Conservation (phyloP, 2,113 vertebrate genomes). For the Rutilus rutilus region DNA sequence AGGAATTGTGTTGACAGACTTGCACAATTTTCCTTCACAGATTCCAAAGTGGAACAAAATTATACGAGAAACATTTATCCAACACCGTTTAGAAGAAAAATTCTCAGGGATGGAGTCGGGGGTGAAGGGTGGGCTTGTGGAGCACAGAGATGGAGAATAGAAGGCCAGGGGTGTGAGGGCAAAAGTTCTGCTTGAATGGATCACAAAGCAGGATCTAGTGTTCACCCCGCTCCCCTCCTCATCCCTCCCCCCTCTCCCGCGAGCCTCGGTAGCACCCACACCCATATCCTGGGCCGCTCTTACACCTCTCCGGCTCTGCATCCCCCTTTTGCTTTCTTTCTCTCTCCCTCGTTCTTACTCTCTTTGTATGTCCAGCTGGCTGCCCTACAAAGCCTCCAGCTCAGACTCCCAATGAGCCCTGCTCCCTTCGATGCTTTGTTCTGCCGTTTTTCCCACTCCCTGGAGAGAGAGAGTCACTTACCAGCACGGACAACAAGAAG, state of each 20-base stretch:
- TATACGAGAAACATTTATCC: constrained; percentile 12
- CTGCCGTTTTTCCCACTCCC: constrained; percentile 82
- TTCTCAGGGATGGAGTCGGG: constrained; percentile 45
- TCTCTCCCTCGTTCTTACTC: constrained; percentile 67
- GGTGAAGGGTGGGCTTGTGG: constrained; percentile 31
- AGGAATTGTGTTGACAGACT: neutral
- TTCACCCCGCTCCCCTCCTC: constrained; percentile 59
- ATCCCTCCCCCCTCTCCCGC: constrained; percentile 42
- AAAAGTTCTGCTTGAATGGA: constrained; percentile 77
- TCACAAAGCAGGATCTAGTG: constrained; percentile 72
- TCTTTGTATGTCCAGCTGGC: constrained; percentile 84
- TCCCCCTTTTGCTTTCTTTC: constrained; percentile 47
- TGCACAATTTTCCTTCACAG: neutral
- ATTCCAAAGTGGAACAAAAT: neutral
- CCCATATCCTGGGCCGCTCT: constrained; percentile 66
- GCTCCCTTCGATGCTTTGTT: constrained; percentile 78
- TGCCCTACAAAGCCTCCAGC: constrained; percentile 75
- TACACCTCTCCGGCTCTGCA: constrained; percentile 69
- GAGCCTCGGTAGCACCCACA: constrained; percentile 61
- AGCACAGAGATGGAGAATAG: constrained; percentile 45
- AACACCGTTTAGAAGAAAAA: constrained; percentile 7
- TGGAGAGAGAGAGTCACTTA: constrained; percentile 64
- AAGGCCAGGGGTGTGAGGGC: constrained; percentile 57
- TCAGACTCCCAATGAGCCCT: constrained; percentile 73
- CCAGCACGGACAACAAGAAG: constrained; percentile 68